Evolutionary conservation across 2,888 invertebrate species (phyloP), one percentile per base, ranked within the genome.

Genomic region (Hyposoter dolosus): DNA sequence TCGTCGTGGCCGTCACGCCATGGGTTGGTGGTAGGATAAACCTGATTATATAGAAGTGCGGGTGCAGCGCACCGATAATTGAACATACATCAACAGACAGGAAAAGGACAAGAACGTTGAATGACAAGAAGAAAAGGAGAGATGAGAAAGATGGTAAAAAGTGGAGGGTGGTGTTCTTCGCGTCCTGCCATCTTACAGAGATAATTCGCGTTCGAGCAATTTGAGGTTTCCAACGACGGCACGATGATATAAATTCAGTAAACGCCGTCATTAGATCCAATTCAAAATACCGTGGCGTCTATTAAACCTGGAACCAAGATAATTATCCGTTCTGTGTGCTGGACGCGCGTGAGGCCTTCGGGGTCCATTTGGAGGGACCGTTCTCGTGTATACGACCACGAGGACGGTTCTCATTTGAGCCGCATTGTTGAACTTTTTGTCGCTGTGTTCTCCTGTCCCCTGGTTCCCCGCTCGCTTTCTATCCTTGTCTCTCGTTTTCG

Each of bases 281-380:
- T 93, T 91, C 91, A 90, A 92, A 93, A 93, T 93, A 92, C 93
- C 93, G 90, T 87, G 89, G 92, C 93, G 92, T 93, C 93, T 93
- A 93, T 93, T 93, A 93, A 92, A 92, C 90, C 90, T 91, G 91
- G 87, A 92, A 93, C 93, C 91, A 91, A 93, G 92, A 92, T 93
- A 93, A 93, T 93, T 93, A 93, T 92, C 91, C 88, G 89, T 88
- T 90, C 88, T 88, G 90, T 84, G 82, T 77, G 69, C 66, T 50
- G 66, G 45, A 76, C 45, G 74, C 65, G 81, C 82, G 86, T 79
- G 86, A 86, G 82, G 83, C 86, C 82, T 35, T 40, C 66, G 28
- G 66, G 72, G 7, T 77, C 68, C 66, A 53, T 82, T 78, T 82
- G 47, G 69, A 82, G 40, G 50, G 74, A 68, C 43, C 78, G 43